Percentiles rank a stretch among this genome's conserved stretches.
Evolutionary conservation across 2,888 invertebrate genomes (phyloP).

Genomic region (Apamea epomidion): DNA sequence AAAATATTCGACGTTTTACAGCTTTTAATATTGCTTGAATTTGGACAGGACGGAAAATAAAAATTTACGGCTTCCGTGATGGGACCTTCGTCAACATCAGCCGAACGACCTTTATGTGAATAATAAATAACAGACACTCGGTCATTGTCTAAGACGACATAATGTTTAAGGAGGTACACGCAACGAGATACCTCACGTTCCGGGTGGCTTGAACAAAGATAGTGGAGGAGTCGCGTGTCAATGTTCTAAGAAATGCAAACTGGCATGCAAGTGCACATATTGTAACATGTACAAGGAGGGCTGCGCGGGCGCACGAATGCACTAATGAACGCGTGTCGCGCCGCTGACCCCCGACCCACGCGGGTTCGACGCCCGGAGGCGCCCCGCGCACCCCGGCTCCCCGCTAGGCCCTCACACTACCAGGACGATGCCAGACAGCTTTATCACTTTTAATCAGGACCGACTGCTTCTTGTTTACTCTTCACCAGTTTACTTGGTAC

Average conservation of each 20-base stretch:
- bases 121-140: constrained; percentile 55
- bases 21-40: constrained; percentile 71
- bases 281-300: constrained; percentile 58
- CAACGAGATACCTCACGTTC: constrained; percentile 30
- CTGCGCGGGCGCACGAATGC: constrained; percentile 80
- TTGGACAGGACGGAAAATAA: constrained; percentile 75
- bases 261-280: constrained; percentile 56
- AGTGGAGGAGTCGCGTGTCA: constrained; percentile 27
- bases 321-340: constrained; percentile 88
- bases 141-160: constrained; percentile 65
- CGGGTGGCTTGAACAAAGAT: constrained; percentile 45
- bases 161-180: constrained; percentile 9
- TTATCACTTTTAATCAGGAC: constrained; percentile 81
- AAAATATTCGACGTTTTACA: constrained; percentile 49
- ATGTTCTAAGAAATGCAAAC: constrained; percentile 47
- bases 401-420: constrained; percentile 68
- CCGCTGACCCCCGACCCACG: constrained; percentile 89
- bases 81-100: constrained; percentile 71
- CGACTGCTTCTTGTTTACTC: constrained; percentile 76
- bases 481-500: constrained; percentile 57
- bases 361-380: constrained; percentile 85
- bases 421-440: constrained; percentile 79
- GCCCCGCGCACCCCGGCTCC: constrained; percentile 66
- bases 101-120: constrained; percentile 68
- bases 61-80: constrained; percentile 79